Evolutionary conservation across 1,140 invertebrate genomes (phyloP).

Genomic region (Callitettix versicolor): DNA sequence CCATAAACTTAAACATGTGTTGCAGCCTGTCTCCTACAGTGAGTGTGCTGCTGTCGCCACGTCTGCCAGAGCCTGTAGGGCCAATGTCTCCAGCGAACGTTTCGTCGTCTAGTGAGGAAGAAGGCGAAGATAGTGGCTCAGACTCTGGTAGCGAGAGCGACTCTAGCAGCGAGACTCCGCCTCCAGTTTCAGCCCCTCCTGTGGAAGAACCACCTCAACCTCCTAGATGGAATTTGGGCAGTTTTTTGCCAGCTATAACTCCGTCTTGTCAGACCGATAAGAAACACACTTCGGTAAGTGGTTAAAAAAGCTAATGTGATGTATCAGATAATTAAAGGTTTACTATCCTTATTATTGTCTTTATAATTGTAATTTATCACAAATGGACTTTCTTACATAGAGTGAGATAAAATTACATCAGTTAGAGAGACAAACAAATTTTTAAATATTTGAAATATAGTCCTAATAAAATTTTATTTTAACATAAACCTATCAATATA

Average conservation of each 20-base stretch:
- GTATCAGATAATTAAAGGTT: no score
- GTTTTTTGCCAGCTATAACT: conserved; percentile 21
- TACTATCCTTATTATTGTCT: no score
- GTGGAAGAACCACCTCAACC: conserved; percentile 18
- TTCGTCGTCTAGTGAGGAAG: conserved; percentile 20
- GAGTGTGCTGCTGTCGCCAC: conserved; percentile 12
- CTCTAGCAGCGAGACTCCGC: conserved; percentile 15
- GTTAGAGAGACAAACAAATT: no score
- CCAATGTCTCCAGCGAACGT: conserved; percentile 16
- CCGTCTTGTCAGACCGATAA: conserved; percentile 4
- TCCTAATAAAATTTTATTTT: no score
- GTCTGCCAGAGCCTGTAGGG: conserved; percentile 11
- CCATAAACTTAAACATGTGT: no score
- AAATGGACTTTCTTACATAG: no score
- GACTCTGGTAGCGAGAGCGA: conserved; percentile 19
- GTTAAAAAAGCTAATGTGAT: no score
- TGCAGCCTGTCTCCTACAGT: conserved; percentile 17
- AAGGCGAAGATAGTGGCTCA: conserved; percentile 6
- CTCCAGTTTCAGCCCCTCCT: conserved; percentile 3
- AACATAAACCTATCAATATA: no score
- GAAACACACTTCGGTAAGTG: conserved; percentile 11
- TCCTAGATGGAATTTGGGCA: conserved; percentile 23
- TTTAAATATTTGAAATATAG: no score
- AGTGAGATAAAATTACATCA: no score
- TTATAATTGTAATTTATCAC: no score